These are phyloP conservation scores for Sander lucioperca DNA, from an alignment of 2,113 vertebrate species.

Conservation along the genomic window DNA sequence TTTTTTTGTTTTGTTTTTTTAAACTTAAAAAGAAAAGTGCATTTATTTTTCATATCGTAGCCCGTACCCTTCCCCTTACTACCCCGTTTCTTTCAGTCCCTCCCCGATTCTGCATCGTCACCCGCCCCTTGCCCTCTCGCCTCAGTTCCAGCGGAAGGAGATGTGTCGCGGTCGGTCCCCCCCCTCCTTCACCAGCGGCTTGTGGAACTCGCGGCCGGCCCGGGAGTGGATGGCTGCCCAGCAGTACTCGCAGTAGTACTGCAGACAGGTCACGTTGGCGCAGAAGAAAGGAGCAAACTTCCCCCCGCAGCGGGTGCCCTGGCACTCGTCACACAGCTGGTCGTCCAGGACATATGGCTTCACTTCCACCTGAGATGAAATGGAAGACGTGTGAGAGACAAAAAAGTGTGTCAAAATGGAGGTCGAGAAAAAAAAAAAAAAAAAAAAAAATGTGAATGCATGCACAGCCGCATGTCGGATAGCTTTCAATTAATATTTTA, in stretches of 20 bases:
- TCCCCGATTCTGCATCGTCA: conserved; percentile 45
- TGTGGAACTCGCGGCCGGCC: conserved; percentile 98
- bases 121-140: conserved; percentile 69
- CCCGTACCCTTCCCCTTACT: conserved; percentile 79
- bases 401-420: conserved; percentile 4
- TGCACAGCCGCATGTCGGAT: neutral
- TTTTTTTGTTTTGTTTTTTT: conserved; percentile 53
- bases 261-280: conserved; percentile 99
- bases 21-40: conserved; percentile 97
- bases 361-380: conserved; percentile 94
- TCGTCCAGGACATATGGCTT: conserved; percentile 99
- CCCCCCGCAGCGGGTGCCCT: conserved; percentile 98
- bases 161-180: conserved; percentile 98
- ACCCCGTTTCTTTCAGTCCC: conserved; percentile 61
- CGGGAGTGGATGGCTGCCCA: conserved; percentile 99
- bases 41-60: conserved; percentile 91
- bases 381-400: neutral
- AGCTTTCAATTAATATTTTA: conserved; percentile 35
- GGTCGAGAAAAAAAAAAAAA: neutral
- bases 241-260: conserved; percentile 99
- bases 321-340: conserved; percentile 99
- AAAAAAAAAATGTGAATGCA: neutral
- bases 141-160: conserved; percentile 99
- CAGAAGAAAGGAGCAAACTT: conserved; percentile 99
- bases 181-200: conserved; percentile 99